A percentile compares a stretch with the other conserved stretches of the same genome.
Conservation (phyloP, 2,113 vertebrate genomes). For the Hymenochirus boettgeri region DNA sequence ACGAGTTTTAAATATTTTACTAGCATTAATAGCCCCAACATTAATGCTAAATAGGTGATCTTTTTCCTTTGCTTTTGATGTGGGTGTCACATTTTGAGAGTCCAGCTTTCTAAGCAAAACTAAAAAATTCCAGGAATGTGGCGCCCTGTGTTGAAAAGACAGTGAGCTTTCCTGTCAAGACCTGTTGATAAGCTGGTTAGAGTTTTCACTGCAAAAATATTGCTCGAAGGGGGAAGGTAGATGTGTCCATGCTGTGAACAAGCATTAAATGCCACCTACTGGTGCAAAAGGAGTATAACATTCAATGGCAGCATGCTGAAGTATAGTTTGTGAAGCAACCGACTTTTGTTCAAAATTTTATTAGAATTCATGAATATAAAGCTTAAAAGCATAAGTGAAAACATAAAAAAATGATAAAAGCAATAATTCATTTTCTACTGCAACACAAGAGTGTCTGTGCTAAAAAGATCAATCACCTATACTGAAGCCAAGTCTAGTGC, state of each 20-base stretch:
- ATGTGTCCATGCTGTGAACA: not conserved
- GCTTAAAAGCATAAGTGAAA: no score
- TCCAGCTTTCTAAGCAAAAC: conserved; percentile 23
- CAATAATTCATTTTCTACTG: no score
- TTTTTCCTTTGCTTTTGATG: not conserved
- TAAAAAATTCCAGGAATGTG: conserved; percentile 27
- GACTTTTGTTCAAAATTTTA: no score
- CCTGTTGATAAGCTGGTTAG: conserved; percentile 1
- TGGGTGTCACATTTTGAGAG: conserved; percentile 18
- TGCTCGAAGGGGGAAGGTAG: not conserved
- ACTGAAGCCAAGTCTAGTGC: no score
- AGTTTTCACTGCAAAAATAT: not conserved
- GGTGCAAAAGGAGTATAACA: not conserved
- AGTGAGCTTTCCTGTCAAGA: conserved; percentile 19
- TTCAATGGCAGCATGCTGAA: no score
- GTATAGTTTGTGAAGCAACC: no score
- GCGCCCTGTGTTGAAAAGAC: conserved; percentile 11
- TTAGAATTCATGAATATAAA: no score
- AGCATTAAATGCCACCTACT: conserved; percentile 8
- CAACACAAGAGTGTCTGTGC: no score
- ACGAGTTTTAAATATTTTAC: no score
- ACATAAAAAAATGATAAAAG: no score
- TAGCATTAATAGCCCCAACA: no score
- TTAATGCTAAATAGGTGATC: not conserved
- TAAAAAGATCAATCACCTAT: no score